A percentile compares a stretch with the other conserved stretches of the same genome.
Evolutionary conservation across 2,113 vertebrate species (phyloP).

Genomic region (Spea multiplicata): DNA sequence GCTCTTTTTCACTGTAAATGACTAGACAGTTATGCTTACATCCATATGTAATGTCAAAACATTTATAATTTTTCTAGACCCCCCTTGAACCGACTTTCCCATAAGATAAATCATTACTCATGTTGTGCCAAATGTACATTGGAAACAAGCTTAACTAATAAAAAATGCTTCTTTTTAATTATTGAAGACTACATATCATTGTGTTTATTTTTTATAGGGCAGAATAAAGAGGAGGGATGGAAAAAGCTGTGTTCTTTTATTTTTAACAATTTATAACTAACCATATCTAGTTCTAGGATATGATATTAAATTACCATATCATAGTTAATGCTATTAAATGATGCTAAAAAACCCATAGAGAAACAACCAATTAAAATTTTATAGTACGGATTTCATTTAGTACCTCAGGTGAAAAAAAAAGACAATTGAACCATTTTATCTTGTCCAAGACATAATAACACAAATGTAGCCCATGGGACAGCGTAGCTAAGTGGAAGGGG

Average conservation of each 20-base stretch:
- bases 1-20: conserved; percentile 18
- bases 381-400: too few relatives aligned
- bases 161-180: conserved; percentile 8
- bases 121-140: conserved; percentile 1
- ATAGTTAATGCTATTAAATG: too few relatives aligned
- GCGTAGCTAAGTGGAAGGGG: too few relatives aligned
- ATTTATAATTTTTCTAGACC: conserved; percentile 9
- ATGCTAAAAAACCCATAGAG: too few relatives aligned
- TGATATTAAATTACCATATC: not conserved
- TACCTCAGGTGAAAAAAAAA: too few relatives aligned
- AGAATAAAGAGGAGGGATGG: not conserved
- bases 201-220: conserved; percentile 3
- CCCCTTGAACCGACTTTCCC: not conserved
- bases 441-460: too few relatives aligned
- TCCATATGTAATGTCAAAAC: conserved; percentile 18
- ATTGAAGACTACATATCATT: not conserved
- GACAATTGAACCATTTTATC: too few relatives aligned
- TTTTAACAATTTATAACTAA: not conserved
- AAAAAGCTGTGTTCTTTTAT: conserved; percentile 25
- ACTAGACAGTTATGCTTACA: conserved; percentile 18
- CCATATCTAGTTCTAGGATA: conserved; percentile 5
- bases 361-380: too few relatives aligned
- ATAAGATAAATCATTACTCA: conserved; percentile 26
- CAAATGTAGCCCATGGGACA: too few relatives aligned
- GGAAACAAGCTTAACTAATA: conserved; percentile 21